Base-by-base conservation (phyloP, 2,888 invertebrate genomes). In the Gortyna flavago region DNA sequence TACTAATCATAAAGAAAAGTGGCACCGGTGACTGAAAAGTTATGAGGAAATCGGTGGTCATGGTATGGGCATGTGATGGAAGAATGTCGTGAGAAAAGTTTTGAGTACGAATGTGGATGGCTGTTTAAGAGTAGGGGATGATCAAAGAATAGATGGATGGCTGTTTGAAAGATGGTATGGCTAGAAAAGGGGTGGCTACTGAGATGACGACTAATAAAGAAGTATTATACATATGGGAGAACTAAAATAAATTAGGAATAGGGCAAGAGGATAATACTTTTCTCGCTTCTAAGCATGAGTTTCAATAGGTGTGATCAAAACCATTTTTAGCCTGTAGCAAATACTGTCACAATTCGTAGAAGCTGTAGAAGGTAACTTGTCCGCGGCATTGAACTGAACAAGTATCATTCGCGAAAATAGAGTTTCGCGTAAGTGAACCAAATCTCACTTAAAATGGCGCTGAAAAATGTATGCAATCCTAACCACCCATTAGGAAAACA, bases 401-500 rank as follows among this genome's bases (percentile, higher is more conserved):
- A n/a, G 21, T 6, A 9, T 21, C 18, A 11, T 48, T 16, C 8
- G 38, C 18, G 16, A 9, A 32, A 32, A 41, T 13, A 44, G n/a
- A 3, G 5, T 35, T 48, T 48, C 8, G 6, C 9, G 1, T 25
- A 21, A 59, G 6, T n/a, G 18, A 44, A 25, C 25, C 9, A 38
- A 54, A 38, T 29, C n/a, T 48, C n/a, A 7, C 21, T 38, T 29
- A 54, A 29, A 76, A 21, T 25, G 25, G 41, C 2, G 25, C 29
- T 6, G 25, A 48, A 62, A 77, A 84, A 75, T 70, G 65, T 69
- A 57, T 73, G 62, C 66, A 61, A 65, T 65, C 65, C 48, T 75
- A 77, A 82, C 70, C 70, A 79, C 57, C 69, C 78, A 84, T 88
- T 81, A 86, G 67, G 44, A 48, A 74, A 87, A 88, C 87, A 86